Evolutionary conservation across 2,113 vertebrate genomes (phyloP), one percentile per base, ranked within the genome.

Genomic region (Panurus biarmicus): DNA sequence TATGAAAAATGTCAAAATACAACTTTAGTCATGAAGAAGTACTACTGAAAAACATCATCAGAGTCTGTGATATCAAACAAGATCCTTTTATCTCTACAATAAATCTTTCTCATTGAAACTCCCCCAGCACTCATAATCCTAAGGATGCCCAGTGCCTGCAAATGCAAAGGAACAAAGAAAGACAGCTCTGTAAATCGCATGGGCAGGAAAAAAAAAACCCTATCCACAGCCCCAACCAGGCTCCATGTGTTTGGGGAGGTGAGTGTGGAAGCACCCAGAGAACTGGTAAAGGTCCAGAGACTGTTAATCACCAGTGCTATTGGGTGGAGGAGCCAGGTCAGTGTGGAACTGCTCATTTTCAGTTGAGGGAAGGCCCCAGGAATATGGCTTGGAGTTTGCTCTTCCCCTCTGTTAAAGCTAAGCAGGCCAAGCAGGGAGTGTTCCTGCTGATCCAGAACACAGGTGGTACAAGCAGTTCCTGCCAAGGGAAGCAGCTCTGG

Each of bases 381-480:
- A 70, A 45, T 26, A 38, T 31, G 77, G 71, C 78, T 83, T 73
- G 94, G 77, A 79, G 92, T 94, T 95, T 88, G 36, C 42, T 87
- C 65, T 90, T 24, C 14, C 5, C 7, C 38, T 86, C 60, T 15
- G 6, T 61, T 91, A 91, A 35, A 83, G 56, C 40, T 80, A 70
- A 85, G 90, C 93, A 94, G 91, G 64, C 82, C 93, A 90, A 93
- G 75, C 90, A 70, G 79, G 51, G 40, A 57, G 51, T 50, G 40
- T 81, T 64, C 64, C 36, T 64, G 3, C 76, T 93, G 70, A 86
- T 62, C 64, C 73, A 22, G 19, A 79, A 56, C 50, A 84, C 9
- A 13, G 50, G 93, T 71, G 85, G 82, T 74, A 80, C 33, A 31
- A 91, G 89, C 0, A 1, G 16, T 17, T 91, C 47, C 38, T 81